Conservation (phyloP, 2,888 invertebrate species). For the Mythimna ferrago region DNA sequence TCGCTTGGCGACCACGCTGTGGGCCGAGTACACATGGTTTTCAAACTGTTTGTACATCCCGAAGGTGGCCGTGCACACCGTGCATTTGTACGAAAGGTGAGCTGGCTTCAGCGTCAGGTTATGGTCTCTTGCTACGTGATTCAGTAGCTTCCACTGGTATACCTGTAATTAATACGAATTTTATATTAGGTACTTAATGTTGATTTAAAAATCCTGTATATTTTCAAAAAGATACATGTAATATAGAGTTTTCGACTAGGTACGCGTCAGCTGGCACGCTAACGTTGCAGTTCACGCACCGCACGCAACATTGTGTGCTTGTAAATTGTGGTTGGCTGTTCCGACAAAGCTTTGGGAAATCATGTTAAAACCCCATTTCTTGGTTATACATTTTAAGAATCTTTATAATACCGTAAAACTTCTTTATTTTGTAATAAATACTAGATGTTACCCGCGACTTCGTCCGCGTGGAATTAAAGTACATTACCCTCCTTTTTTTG, state of each 20-base stretch:
- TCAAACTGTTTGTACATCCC: constrained; percentile 99
- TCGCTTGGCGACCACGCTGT: constrained; percentile 96
- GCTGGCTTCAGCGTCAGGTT: constrained; percentile 97
- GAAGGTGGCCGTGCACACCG: constrained; percentile 98
- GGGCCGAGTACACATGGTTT: constrained; percentile 98
- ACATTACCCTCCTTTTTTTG: too few relatives aligned
- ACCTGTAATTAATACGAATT: constrained; percentile 90
- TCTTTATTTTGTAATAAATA: not conserved
- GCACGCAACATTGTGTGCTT: too few relatives aligned
- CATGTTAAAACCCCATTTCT: not conserved
- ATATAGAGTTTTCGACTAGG: not conserved
- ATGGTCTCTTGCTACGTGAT: constrained; percentile 98
- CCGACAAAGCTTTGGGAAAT: not conserved
- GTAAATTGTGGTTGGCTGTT: too few relatives aligned
- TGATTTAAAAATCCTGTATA: not conserved
- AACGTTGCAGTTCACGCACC: not conserved
- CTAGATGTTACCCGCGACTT: too few relatives aligned
- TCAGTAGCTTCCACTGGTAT: constrained; percentile 97
- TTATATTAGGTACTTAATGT: constrained; percentile 12
- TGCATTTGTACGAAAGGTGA: constrained; percentile 98
- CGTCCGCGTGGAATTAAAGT: too few relatives aligned
- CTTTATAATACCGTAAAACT: not conserved
- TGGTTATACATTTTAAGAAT: not conserved
- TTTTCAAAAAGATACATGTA: not conserved
- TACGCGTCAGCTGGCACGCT: not conserved